phyloP scores from a whole-genome alignment of 2,888 invertebrate species.

The Drosophila barbarae region DNA sequence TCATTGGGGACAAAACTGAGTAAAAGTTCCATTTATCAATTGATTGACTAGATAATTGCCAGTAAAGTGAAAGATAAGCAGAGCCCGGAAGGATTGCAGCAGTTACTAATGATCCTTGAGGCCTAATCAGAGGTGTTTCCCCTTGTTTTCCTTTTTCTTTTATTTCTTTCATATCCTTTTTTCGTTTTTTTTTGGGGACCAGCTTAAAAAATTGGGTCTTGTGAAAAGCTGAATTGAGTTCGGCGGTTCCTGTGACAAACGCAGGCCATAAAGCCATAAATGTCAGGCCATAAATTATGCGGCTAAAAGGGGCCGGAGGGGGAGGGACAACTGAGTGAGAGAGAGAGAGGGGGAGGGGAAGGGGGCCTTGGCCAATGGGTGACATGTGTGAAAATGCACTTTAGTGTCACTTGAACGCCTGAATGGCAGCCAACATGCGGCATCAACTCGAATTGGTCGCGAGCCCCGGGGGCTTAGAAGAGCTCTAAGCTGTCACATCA shows the following conservation, averaged over 20 bases:
- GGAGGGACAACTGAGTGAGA: no score
- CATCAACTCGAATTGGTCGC: slow-evolving; percentile 11
- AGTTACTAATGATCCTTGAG: slow-evolving; percentile 37
- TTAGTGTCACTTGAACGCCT: slow-evolving; percentile 65
- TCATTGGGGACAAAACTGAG: slow-evolving; percentile 31
- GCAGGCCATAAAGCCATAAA: slow-evolving; percentile 70
- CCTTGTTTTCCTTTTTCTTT: background rate
- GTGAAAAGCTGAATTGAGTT: slow-evolving; percentile 6
- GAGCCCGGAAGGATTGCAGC: slow-evolving; percentile 17
- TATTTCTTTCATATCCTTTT: background rate
- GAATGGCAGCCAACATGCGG: slow-evolving; percentile 28
- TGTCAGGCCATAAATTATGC: slow-evolving; percentile 68
- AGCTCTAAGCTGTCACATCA: slow-evolving; percentile 21
- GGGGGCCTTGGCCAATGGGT: slow-evolving; percentile 39
- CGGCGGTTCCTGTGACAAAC: slow-evolving; percentile 48
- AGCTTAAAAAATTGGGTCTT: slow-evolving; percentile 14
- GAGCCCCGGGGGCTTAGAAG: slow-evolving; percentile 15
- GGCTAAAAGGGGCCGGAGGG: slow-evolving; percentile 26
- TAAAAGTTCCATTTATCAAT: slow-evolving; percentile 63
- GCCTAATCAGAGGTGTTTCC: slow-evolving; percentile 29
- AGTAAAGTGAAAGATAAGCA: slow-evolving; percentile 43
- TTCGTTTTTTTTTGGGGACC: background rate
- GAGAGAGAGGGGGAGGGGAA: background rate
- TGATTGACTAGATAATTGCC: slow-evolving; percentile 72
- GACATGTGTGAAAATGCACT: slow-evolving; percentile 72